These are phyloP conservation scores for Drosophila repletoides DNA, from an alignment of 1,140 invertebrate genomes.

Conservation along the genomic window DNA sequence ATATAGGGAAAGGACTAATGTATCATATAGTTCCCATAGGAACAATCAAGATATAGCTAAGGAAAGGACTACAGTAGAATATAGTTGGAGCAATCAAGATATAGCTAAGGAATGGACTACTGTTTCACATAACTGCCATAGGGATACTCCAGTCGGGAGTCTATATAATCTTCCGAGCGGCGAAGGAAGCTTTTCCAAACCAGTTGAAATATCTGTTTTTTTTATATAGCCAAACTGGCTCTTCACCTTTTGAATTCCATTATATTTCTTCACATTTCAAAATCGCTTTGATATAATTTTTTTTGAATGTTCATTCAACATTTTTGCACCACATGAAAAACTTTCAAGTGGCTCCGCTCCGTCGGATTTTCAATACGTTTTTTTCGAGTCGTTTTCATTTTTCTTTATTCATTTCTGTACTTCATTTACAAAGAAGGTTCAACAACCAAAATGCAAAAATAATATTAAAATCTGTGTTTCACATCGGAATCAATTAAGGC, in stretches of 20 bases:
- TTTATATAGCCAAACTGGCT: background rate
- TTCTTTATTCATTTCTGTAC: background rate
- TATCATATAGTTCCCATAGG: no score
- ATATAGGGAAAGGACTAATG: no score
- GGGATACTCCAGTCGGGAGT: no score
- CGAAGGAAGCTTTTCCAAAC: no score
- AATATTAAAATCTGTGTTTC: slow-evolving; percentile 62
- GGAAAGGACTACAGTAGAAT: no score
- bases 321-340: slow-evolving; percentile 69
- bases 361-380: slow-evolving; percentile 16
- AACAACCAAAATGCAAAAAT: slow-evolving; percentile 50
- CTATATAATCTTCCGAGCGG: no score
- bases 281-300: no score
- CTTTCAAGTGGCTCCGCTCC: slow-evolving; percentile 58
- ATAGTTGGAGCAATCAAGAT: no score
- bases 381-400: slow-evolving; percentile 15
- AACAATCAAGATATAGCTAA: no score
- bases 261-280: background rate
- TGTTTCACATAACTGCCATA: no score
- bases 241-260: background rate
- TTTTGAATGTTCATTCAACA: slow-evolving; percentile 56
- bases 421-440: slow-evolving; percentile 51
- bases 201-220: no score
- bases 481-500: slow-evolving; percentile 74
- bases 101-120: no score